Conservation (phyloP, 2,888 invertebrate species). For the Ectemnius continuus region DNA sequence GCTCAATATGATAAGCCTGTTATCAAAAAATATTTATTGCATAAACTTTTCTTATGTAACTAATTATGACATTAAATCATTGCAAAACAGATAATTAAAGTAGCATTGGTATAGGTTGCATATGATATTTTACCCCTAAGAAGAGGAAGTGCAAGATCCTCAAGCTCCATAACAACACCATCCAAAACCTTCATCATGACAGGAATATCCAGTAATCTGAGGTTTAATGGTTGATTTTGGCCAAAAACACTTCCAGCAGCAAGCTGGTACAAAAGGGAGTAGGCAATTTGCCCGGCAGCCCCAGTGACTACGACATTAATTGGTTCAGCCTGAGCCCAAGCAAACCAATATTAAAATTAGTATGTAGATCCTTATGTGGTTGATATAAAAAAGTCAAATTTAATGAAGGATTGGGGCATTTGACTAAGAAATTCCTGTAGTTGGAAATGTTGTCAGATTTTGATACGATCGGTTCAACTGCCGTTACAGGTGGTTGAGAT, state of each 20-base stretch:
- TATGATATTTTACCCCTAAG: constrained; percentile 81
- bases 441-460: no score
- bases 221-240: constrained; percentile 88
- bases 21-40: constrained; percentile 9
- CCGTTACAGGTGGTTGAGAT: constrained; percentile 18
- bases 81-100: neutral
- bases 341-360: neutral
- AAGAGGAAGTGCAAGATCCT: constrained; percentile 96
- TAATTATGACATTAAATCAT: neutral
- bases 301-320: constrained; percentile 97
- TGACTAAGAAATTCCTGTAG: no score
- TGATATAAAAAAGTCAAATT: no score
- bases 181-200: constrained; percentile 98
- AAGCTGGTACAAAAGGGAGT: constrained; percentile 95
- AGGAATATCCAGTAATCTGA: constrained; percentile 96
- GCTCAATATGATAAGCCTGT: neutral
- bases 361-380: no score
- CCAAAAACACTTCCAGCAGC: constrained; percentile 98
- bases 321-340: constrained; percentile 84
- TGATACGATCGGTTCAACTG: no score
- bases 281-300: constrained; percentile 99
- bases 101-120: constrained; percentile 1
- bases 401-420: no score
- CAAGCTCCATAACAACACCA: constrained; percentile 98
- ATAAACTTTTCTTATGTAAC: constrained; percentile 28